Evolutionary conservation across 1,140 invertebrate species (phyloP), one percentile per base, ranked within the genome.

Genomic region (Diabrotica virgifera): DNA sequence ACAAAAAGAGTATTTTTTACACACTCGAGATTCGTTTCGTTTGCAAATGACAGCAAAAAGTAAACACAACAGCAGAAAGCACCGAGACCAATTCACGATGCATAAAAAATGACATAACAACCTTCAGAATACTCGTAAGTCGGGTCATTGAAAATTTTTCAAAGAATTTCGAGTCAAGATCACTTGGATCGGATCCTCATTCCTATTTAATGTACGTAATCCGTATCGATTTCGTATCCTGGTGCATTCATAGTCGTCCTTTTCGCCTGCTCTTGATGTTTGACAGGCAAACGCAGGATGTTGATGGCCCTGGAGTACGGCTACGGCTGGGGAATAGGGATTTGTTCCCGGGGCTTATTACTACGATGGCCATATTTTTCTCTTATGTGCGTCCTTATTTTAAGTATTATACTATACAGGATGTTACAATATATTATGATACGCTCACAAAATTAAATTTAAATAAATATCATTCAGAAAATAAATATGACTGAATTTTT

Each of bases 151-250:
- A 57, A 12, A 57, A 57, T 37, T 36, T 57, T 57, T 36, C 55
- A 57, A 57, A 57, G 55, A 36, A 36, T 57, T 57, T 40, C 24
- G 36, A 57, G 55, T 57, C 55, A 57, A 57, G 55, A 57, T 57
- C 55, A 12, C 36, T 57, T 36, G 36, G 12, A 55, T 14, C 36
- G 11, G 55, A 57, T 57, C 11, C 55, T 57, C 55, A 57, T 57
- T 57, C 55, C 55, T 36, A 57, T 57, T 57, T 57, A 37, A 57
- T 57, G 55, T 57, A 36, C 24, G 55, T 57, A 57, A 57, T 57
- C 55, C 55, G 0, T 57, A 57, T 57, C 36, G 55, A 57, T 57
- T 57, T 36, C n/a, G 36, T 36, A 57, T 36, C 37, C 36, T 12
- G 55, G 55, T 36, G 55, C 36, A 57, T 57, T 57, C 55, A 57